Evolutionary conservation across 1,140 invertebrate species (phyloP), one percentile per base, ranked within the genome.

Genomic region (Aphelenchoides besseyi): DNA sequence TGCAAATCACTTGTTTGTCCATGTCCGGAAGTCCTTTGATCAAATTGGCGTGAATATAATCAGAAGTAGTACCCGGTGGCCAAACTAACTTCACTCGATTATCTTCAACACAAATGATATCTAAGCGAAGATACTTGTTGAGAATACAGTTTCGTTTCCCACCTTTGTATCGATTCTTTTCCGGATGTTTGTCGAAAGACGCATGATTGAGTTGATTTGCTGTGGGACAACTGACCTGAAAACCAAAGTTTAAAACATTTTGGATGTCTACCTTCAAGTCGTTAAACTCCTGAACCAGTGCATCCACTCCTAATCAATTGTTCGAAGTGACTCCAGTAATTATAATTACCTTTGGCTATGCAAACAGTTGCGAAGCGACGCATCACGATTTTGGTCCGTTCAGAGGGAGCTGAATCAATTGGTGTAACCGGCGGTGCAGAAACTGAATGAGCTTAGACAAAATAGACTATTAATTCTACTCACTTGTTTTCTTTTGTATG

Each of bases 151-250:
- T 35, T 30, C 29, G 1, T 2, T 30, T 5, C 74, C 16, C 52
- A 72, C 72, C 73, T 35, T 75, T 75, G 76, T 75, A 75, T 35
- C 74, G 70, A 48, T 75, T 75, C 52, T 75, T 75, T 8, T 78
- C 74, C 5, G 75, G 16, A 33, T 75, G 29, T 32, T 73, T 78
- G 41, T 63, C 68, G 62, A 75, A 75, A 16, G 66, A n/a, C 28
- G 62, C 36, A 28, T 59, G 74, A 8, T 69, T 76, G 3, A 74
- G 23, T 18, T 69, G 35, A n/a, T 53, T 63, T n/a, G 69, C 52
- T 9, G 64, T 12, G 9, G 57, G 57, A 33, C 73, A 76, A 23
- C 36, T 12, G 26, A 69, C 30, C n/a, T n/a, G n/a, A n/a, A n/a
- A n/a, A n/a, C n/a, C n/a, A n/a, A n/a, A n/a, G n/a, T n/a, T n/a